Percentiles rank a stretch among this genome's conserved stretches.
Evolutionary conservation across 64 coral and sea anemone genomes (phyloP).

Genomic region (Actinia equina): DNA sequence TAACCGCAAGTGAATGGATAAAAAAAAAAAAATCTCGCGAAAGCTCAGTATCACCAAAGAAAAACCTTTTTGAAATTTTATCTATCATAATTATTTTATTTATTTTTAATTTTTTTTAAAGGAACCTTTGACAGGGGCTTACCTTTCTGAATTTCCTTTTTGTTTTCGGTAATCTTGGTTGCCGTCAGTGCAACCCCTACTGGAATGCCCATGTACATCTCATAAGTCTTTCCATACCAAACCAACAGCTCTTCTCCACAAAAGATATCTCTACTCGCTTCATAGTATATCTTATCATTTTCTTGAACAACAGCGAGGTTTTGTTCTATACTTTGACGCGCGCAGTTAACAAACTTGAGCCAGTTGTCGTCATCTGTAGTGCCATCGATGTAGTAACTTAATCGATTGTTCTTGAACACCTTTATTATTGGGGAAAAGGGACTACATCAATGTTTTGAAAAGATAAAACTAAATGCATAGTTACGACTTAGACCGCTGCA

Average conservation of each 20-base stretch:
- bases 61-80: no score
- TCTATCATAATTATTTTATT: no score
- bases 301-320: slow-evolving; percentile 72
- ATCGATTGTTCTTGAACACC: slow-evolving; percentile 68
- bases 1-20: no score
- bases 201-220: slow-evolving; percentile 87
- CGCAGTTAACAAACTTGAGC: slow-evolving; percentile 85
- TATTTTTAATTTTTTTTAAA: no score
- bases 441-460: not conserved
- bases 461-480: not conserved
- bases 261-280: slow-evolving; percentile 62
- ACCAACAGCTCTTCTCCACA: slow-evolving; percentile 78
- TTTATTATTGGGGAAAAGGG: not conserved
- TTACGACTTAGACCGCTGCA: no score
- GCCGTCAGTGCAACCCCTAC: slow-evolving; percentile 39
- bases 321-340: slow-evolving; percentile 64
- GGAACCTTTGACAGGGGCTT: not conserved
- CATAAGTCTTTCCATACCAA: slow-evolving; percentile 80
- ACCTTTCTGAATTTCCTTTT: slow-evolving; percentile 37
- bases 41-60: no score
- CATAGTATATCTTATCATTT: slow-evolving; percentile 68
- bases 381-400: slow-evolving; percentile 80
- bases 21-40: no score
- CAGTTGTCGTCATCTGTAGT: slow-evolving; percentile 62
- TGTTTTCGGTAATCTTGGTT: not conserved